These are phyloP conservation scores for Paraescarpia echinospica DNA, from an alignment of 1,140 invertebrate genomes.

Conservation along the genomic window DNA sequence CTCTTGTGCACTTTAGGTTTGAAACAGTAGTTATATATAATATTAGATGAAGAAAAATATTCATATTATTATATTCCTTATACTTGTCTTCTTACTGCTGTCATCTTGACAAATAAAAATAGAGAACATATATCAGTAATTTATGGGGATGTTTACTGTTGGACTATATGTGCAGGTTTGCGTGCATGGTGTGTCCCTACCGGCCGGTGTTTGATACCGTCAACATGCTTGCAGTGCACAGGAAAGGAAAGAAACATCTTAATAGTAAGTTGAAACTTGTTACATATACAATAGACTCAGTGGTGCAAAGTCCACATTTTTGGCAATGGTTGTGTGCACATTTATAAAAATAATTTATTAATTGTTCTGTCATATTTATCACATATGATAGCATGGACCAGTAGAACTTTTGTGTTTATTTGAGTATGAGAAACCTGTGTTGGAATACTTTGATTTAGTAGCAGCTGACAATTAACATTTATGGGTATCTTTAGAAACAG, in stretches of 20 bases:
- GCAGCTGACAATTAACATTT: no score
- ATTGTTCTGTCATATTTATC: neutral
- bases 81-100: neutral
- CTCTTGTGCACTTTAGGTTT: no score
- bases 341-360: neutral
- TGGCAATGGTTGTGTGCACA: neutral
- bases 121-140: neutral
- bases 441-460: no score
- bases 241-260: constrained; percentile 51
- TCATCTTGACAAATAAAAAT: neutral
- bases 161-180: constrained; percentile 39
- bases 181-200: constrained; percentile 46
- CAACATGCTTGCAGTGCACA: constrained; percentile 44
- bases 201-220: constrained; percentile 53
- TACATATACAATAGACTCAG: neutral
- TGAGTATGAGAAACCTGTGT: neutral
- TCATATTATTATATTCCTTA: no score
- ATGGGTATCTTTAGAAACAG: neutral
- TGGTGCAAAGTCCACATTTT: neutral
- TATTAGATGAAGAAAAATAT: no score
- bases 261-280: constrained; percentile 36
- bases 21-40: no score
- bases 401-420: neutral
- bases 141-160: neutral
- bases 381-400: neutral